Percentiles rank a stretch among this genome's conserved stretches.
phyloP scores from a whole-genome alignment of 2,113 vertebrate genomes.

The Muscicapa adusta region DNA sequence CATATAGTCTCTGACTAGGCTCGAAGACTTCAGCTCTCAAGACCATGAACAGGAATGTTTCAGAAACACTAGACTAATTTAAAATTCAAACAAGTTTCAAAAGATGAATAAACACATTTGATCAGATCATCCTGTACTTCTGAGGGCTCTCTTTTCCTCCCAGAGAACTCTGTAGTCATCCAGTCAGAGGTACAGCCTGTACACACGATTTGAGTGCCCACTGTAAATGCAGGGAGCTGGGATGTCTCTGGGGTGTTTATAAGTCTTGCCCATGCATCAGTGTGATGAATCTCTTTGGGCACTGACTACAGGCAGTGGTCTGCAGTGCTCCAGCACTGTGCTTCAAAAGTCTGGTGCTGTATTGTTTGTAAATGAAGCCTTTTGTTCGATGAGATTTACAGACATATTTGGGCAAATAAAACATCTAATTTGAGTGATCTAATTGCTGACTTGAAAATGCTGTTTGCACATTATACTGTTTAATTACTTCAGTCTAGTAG shows the following conservation, averaged over 20 bases:
- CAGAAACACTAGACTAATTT: background rate
- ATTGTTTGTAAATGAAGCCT: constrained; percentile 13
- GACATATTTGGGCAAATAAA: constrained; percentile 40
- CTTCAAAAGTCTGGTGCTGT: background rate
- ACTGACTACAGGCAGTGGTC: background rate
- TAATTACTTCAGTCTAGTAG: constrained; percentile 59
- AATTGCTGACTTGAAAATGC: constrained; percentile 52
- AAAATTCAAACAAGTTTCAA: background rate
- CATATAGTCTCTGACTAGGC: background rate
- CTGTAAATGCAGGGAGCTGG: background rate
- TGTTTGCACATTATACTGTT: constrained; percentile 48
- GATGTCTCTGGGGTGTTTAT: background rate
- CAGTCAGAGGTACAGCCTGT: background rate
- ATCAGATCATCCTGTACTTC: background rate
- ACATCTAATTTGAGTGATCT: constrained; percentile 32
- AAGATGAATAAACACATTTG: background rate
- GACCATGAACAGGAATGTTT: background rate
- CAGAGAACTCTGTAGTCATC: background rate
- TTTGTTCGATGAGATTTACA: constrained; percentile 2
- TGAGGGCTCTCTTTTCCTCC: background rate
- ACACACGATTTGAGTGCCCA: rapidly evolving
- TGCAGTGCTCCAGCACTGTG: background rate
- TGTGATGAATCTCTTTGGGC: background rate
- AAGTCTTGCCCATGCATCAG: rapidly evolving
- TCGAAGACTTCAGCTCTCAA: background rate